These are phyloP conservation scores for Indicator maculatus DNA, from an alignment of 2,113 vertebrate genomes.

Conservation along the genomic window DNA sequence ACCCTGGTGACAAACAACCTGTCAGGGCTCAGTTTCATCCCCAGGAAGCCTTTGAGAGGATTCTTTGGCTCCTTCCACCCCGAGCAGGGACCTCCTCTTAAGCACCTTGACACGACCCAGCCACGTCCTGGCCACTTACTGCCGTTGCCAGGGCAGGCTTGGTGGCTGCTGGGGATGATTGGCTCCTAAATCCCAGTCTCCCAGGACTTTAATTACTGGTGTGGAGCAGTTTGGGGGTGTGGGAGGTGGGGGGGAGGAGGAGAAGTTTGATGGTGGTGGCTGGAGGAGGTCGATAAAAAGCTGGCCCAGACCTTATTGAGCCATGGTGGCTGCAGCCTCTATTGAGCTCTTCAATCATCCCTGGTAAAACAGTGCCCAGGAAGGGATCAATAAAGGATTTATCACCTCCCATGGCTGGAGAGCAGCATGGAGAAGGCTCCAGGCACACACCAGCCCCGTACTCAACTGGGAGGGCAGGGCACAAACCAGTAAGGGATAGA, in stretches of 20 bases:
- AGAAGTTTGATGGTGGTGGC: conserved; percentile 55
- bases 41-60: too few species aligned
- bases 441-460: conserved; percentile 42
- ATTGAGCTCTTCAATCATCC: conserved; percentile 84
- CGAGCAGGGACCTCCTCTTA: too few species aligned
- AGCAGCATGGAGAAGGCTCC: conserved; percentile 56
- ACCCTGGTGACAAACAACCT: too few species aligned
- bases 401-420: conserved; percentile 68
- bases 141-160: too few species aligned
- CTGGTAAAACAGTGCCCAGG: conserved; percentile 79
- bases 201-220: conserved; percentile 79
- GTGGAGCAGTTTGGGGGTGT: neutral
- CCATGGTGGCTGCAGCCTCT: conserved; percentile 49
- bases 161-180: conserved; percentile 25
- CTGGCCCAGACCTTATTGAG: neutral
- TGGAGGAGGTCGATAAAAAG: conserved; percentile 72
- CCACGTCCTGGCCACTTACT: too few species aligned
- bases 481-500: too few species aligned
- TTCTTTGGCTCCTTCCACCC: too few species aligned
- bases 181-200: conserved; percentile 78
- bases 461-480: neutral
- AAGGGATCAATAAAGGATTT: conserved; percentile 80
- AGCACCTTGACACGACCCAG: too few species aligned
- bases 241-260: too few species aligned
- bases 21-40: too few species aligned